phyloP scores from a whole-genome alignment of 2,797 vertebrate species.

The Etheostoma nigrum region DNA sequence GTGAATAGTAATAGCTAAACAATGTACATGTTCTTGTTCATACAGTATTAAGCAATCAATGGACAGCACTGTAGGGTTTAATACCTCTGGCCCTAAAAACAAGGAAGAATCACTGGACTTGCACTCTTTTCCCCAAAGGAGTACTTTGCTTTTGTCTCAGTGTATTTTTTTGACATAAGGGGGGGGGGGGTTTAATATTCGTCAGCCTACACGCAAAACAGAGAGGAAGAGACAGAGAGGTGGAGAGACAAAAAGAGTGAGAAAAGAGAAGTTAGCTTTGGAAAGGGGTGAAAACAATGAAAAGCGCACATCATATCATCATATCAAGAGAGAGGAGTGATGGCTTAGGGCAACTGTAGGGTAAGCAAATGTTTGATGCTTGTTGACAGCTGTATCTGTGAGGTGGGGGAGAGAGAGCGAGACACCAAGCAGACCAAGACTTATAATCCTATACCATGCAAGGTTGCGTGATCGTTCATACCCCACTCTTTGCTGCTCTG shows the following conservation, averaged over 20 bases:
- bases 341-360: conserved; percentile 53
- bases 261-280: conserved; percentile 51
- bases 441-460: conserved; percentile 72
- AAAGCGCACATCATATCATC: conserved; percentile 54
- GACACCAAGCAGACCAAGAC: conserved; percentile 44
- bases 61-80: background rate
- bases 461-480: conserved; percentile 74
- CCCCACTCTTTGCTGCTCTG: conserved; percentile 62
- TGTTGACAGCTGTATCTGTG: conserved; percentile 76
- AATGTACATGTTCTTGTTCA: conserved; percentile 17
- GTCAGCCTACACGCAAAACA: conserved; percentile 51
- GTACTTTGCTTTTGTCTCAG: conserved; percentile 46
- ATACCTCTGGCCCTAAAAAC: background rate
- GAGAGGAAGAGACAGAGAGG: background rate
- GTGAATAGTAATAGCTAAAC: background rate
- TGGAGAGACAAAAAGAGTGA: conserved; percentile 33
- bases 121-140: conserved; percentile 23
- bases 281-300: conserved; percentile 41
- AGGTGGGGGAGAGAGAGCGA: conserved; percentile 23
- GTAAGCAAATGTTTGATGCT: conserved; percentile 69
- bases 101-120: background rate
- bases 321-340: conserved; percentile 46
- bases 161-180: conserved; percentile 40
- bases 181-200: conserved; percentile 64
- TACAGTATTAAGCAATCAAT: conserved; percentile 7